Percentiles rank a stretch among this genome's conserved stretches.
These are phyloP conservation scores for Gymnogyps californianus DNA, from an alignment of 2,113 vertebrate genomes.

Conservation along the genomic window DNA sequence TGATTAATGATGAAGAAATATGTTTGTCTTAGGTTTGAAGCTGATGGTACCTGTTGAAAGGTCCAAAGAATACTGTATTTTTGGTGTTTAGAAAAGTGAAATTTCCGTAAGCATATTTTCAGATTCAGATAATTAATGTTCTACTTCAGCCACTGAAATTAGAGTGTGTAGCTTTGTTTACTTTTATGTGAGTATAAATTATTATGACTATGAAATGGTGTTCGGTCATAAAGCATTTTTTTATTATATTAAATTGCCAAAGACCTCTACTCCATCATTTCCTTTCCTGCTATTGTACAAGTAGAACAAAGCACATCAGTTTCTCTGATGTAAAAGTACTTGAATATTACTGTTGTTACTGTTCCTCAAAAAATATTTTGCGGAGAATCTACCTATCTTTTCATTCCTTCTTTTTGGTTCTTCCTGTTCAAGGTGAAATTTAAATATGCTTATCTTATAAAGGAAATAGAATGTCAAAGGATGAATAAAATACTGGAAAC, in stretches of 20 bases:
- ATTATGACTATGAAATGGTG: neutral
- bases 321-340: neutral
- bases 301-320: neutral
- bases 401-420: neutral
- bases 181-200: neutral
- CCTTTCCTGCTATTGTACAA: neutral
- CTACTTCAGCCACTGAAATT: neutral
- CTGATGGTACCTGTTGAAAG: neutral
- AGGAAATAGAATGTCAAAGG: neutral
- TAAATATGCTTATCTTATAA: neutral
- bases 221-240: neutral
- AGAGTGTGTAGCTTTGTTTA: neutral
- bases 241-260: neutral
- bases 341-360: neutral
- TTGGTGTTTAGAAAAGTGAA: neutral
- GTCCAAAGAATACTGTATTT: neutral
- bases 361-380: neutral
- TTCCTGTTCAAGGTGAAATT: neutral
- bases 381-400: neutral
- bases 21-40: neutral
- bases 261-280: neutral
- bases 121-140: neutral
- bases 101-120: neutral
- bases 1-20: neutral
- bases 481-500: neutral